Base-by-base conservation (phyloP, 2,113 vertebrate genomes). In the Paradoxurus hermaphroditus region DNA sequence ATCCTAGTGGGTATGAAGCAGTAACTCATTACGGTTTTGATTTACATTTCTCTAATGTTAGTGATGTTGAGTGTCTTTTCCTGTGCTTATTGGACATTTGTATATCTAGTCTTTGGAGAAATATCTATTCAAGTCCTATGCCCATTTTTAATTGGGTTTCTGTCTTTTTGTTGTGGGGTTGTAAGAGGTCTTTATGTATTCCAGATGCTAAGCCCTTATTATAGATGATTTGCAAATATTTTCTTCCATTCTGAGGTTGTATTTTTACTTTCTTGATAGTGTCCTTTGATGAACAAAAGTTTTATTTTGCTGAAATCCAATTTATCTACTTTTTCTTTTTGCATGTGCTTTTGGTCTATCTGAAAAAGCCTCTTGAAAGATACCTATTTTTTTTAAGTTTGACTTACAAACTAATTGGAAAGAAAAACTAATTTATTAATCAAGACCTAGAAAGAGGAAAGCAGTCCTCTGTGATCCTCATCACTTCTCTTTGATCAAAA, bases 271-370 rank as follows among this genome's bases (percentile, higher is more conserved):
- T 56, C 21, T 67, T 72, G n/a, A 34, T 67, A 77, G 51, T 49
- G 27, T 95, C 49, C 34, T 96, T 56, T 77, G 56, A 86, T 59
- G 39, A 65, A 96, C 25, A 36, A 73, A 86, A 75, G 34, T n/a
- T 94, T 94, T 63, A 67, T 85, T 93, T 88, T 96, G 53, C 93
- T 93, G 29, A 85, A 75, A 16, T 77, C 27, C 77, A 94, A 68
- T 56, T 63, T 94, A 81, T 6, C 27, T 67, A 86, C 27, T 27
- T 90, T 90, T 65, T 83, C 41, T 91, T 77, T 1, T 75, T 90
- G 67, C 67, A 94, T 25, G 27, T 51, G 3, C 11, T 68, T 84
- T 81, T 90, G 46, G 14, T 67, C 75, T 49, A 72, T 92, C 44
- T 68, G 63, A 62, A 89, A 86, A 94, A 87, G 25, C 4, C 8